Base-by-base conservation (phyloP, 1,140 invertebrate genomes). In the Zaprionus kolodkinae region DNA sequence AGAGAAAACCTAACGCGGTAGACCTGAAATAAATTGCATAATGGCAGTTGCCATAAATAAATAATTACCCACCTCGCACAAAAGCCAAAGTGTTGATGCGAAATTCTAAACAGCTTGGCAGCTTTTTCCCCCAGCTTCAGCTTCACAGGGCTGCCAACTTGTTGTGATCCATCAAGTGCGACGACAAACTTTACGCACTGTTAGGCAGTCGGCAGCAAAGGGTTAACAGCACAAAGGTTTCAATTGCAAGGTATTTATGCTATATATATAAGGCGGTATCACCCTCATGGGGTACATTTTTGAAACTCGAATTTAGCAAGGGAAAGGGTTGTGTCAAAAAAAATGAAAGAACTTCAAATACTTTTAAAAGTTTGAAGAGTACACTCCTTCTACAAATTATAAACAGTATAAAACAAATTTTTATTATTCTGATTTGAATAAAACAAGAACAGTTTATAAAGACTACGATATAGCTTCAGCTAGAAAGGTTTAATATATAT, bases 141-240 rank as follows among this genome's bases (percentile, higher is more conserved):
- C 43, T 61, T 61, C 36, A n/a, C 59, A 36, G 38, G 75, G 64
- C 78, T 85, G 36, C 38, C 75, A 65, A 38, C 55, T 74, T 50
- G 85, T 76, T 54, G 85, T 76, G 84, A 88, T 88, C 84, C 84
- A 88, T 88, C 84, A 88, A 88, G 84, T 79, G 85, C 75, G 75
- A 78, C 84, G 85, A 78, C 85, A 88, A 88, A 88, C 85, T 88
- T 88, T 68, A 88, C 84, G 84, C 84, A 85, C 89, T 89, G 84
- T 88, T 88, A 88, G 72, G 48, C 84, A 88, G 65, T 25, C 25
- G 50, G 27, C 70, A 70, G n/a, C 48, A 69, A 82, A 76, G 76
- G 83, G 68, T 52, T 81, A 36, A 65, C 50, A 81, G 69, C 66
- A 78, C 66, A 78, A 81, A 81, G 73, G 75, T 54, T 55, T 43